Conservation (phyloP, 2,888 invertebrate species). For the Thalpophila matura region DNA sequence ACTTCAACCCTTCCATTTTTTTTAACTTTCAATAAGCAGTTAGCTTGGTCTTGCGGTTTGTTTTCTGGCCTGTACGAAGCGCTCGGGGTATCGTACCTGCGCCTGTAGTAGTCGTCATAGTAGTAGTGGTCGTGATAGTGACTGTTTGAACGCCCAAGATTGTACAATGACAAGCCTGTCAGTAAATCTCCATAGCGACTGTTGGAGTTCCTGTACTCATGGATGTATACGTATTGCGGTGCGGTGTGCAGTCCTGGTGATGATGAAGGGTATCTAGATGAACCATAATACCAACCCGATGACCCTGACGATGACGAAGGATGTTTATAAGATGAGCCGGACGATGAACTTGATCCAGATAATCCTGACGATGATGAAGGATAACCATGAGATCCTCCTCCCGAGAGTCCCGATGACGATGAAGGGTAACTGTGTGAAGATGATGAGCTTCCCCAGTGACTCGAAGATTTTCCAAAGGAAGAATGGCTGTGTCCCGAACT, state of each 20-base stretch:
- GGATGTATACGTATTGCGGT: conserved; percentile 83
- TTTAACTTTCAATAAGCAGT: conserved; percentile 78
- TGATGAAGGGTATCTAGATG: conserved; percentile 23
- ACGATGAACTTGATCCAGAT: conserved; percentile 16
- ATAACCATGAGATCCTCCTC: conserved; percentile 33
- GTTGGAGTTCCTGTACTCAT: conserved; percentile 80
- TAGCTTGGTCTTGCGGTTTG: conserved; percentile 66
- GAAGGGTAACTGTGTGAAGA: conserved; percentile 40
- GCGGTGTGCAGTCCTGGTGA: conserved; percentile 61
- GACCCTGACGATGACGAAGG: conserved; percentile 9
- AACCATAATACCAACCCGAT: conserved; percentile 5
- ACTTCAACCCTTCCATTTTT: conserved; percentile 75
- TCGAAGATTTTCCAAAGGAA: conserved; percentile 56
- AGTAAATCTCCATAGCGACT: conserved; percentile 83
- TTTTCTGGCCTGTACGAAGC: conserved; percentile 39
- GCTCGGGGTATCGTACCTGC: conserved; percentile 69
- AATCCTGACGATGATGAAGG: conserved; percentile 44
- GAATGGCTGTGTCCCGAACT: too few species aligned
- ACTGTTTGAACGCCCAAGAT: conserved; percentile 82
- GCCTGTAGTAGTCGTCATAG: conserved; percentile 82
- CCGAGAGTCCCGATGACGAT: conserved; percentile 31
- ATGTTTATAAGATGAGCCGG: conserved; percentile 11
- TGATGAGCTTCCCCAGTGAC: conserved; percentile 26
- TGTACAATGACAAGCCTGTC: conserved; percentile 83
- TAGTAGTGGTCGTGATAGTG: conserved; percentile 81